Conservation (phyloP, 2,113 vertebrate genomes). For the Pseudorectes ferrugineus region DNA sequence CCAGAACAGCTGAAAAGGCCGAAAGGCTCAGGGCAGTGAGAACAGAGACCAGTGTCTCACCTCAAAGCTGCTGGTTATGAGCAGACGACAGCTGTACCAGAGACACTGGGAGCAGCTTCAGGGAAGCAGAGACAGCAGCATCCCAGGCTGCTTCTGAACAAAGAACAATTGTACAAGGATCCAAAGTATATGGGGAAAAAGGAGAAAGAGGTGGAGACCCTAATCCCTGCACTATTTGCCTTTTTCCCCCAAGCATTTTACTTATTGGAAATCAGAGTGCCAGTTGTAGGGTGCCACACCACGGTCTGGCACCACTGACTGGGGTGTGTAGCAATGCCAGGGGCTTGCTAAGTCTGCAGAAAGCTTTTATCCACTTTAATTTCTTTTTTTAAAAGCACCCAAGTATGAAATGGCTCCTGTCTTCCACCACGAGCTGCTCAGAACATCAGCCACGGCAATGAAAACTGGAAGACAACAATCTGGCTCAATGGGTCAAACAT, state of each 20-base stretch:
- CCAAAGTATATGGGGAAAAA: background rate
- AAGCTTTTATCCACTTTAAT: background rate
- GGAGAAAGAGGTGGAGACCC: background rate
- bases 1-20: background rate
- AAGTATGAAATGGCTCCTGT: background rate
- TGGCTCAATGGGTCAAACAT: background rate
- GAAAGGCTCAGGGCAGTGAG: background rate
- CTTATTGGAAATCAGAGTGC: fast-evolving
- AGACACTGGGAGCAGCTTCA: background rate
- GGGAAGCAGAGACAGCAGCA: background rate
- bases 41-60: background rate
- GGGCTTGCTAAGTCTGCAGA: background rate
- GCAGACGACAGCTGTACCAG: background rate
- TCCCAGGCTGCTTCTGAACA: background rate
- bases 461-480: background rate
- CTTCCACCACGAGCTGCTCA: background rate
- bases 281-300: background rate
- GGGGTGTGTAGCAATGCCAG: too few relatives aligned
- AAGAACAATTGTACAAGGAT: background rate
- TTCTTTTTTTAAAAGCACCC: background rate
- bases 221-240: background rate
- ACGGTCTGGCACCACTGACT: background rate
- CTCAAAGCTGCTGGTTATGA: background rate
- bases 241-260: background rate
- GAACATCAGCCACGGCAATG: background rate